Evolutionary conservation across 2,113 vertebrate genomes (phyloP).

Genomic region (Platycercus adscitus): DNA sequence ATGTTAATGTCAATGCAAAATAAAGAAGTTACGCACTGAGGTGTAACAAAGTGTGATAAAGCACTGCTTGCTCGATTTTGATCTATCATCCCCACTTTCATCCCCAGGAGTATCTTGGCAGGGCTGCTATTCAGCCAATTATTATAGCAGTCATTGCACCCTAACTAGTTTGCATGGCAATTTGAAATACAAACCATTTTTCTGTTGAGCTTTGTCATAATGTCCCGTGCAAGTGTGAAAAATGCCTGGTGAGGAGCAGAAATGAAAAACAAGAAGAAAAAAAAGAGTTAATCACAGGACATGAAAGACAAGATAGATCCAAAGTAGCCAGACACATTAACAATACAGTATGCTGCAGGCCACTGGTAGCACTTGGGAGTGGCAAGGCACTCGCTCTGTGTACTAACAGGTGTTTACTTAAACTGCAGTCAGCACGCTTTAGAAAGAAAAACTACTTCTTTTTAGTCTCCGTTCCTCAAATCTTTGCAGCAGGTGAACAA

Average conservation of each 20-base stretch:
- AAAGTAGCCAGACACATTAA: not conserved
- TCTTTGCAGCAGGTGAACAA: not conserved
- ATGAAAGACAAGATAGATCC: not conserved
- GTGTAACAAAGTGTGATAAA: not conserved
- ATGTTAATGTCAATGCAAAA: not conserved
- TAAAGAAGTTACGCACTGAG: not conserved
- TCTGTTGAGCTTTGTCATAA: conserved; percentile 96
- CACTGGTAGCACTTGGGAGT: not conserved
- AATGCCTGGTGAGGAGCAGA: conserved; percentile 82
- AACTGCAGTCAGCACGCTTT: not conserved
- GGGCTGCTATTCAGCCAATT: not conserved
- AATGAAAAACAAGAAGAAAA: not conserved
- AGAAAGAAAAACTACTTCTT: not conserved
- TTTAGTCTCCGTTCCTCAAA: not conserved
- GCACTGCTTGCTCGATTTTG: not conserved
- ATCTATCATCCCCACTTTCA: not conserved
- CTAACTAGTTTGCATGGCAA: not conserved
- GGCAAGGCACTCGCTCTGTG: not conserved
- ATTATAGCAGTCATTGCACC: not conserved
- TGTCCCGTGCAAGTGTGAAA: conserved; percentile 95
- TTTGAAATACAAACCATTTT: conserved; percentile 89
- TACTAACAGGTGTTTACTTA: not conserved
- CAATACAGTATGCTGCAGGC: not conserved
- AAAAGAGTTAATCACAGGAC: not conserved
- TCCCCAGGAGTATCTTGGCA: not conserved